Evolutionary conservation across 2,113 vertebrate species (phyloP), one percentile per base, ranked within the genome.

Genomic region (Tenrec ecaudatus): DNA sequence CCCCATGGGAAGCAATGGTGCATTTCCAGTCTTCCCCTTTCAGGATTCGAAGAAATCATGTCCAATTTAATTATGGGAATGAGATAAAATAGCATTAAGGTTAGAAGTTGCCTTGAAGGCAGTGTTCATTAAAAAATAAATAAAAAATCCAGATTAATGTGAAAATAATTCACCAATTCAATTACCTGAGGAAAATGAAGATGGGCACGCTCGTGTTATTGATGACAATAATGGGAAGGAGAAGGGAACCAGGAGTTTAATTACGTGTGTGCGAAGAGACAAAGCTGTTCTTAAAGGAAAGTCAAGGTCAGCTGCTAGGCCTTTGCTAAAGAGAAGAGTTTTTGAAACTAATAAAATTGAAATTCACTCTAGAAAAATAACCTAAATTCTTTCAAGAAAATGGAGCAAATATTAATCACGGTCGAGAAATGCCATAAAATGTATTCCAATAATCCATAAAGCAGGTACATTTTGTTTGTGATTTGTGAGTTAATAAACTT

Each of bases 101-200:
- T 77, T 89, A 82, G 82, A 90, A 96, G 75, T 82, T 88, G 14
- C 47, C 60, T 78, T 77, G 82, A 90, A 89, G 23, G 29, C 64
- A 93, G 92, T 5, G 19, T 68, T 88, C 78, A 86, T 77, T 3
- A 88, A 92, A 88, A 91, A 93, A 88, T 53, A 53, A 53, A 53
- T 53, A 7, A 53, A 53, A 91, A 92, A 76, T n/a, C 15, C 11
- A 91, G 89, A 95, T 94, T 94, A 95, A 97, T 93, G 95, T 88
- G 89, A 94, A 96, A 96, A 95, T 97, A 96, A 96, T 97, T 96
- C 96, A 97, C 81, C 81, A 86, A 77, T 95, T 96, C 95, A 97
- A 96, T 96, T 97, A 97, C 88, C 94, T 95, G 91, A 93, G 33
- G 91, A 82, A 96, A 96, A 95, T 91, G 89, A 93, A 94, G 81